Evolutionary conservation across 2,888 invertebrate genomes (phyloP), one percentile per base, ranked within the genome.

Genomic region (Monopis laevigella): DNA sequence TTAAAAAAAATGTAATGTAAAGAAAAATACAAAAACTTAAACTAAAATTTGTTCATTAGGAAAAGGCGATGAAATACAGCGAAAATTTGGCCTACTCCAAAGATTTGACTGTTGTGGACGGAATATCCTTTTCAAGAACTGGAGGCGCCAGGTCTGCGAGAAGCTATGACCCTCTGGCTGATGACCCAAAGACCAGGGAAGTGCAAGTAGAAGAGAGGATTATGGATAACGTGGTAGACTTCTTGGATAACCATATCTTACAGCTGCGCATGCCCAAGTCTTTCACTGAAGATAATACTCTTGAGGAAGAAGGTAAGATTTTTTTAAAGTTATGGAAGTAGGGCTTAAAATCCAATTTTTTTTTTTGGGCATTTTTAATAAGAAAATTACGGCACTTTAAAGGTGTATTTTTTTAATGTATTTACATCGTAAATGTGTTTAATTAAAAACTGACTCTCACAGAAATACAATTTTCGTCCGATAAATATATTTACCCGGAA

Each of bases 231-330:
- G 62, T 80, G 0, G 66, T 75, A 0, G 78, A 80, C 52, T 78
- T 80, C 56, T 49, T 80, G 8, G 80, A 80, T 43, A 70, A 58
- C 44, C 78, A 78, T 43, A 71, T 69, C 1, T 49, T 80, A 2
- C 74, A 74, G 48, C 52, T 80, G 8, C 73, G 80, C 50, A 77
- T 80, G 77, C 80, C 80, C 0, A 78, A 68, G 46, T 60, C 70
- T 8, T 70, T 77, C 16, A 66, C 65, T 52, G 78, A 80, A 26
- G 77, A 78, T 21, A 75, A 77, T 51, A 24, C 19, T 12, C 62
- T 71, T 1, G 56, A 75, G 40, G 78, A 78, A 49, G 80, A 80
- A 78, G 80, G 80, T 80, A 51, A 29, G 52, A 11, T 29, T n/a
- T 11, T 29, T n/a, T 29, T 29, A 7, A 24, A 24, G 6, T 24